A percentile compares a stretch with the other conserved stretches of the same genome.
Evolutionary conservation across 1,140 invertebrate genomes (phyloP).

Genomic region (Polypedilum pembai): DNA sequence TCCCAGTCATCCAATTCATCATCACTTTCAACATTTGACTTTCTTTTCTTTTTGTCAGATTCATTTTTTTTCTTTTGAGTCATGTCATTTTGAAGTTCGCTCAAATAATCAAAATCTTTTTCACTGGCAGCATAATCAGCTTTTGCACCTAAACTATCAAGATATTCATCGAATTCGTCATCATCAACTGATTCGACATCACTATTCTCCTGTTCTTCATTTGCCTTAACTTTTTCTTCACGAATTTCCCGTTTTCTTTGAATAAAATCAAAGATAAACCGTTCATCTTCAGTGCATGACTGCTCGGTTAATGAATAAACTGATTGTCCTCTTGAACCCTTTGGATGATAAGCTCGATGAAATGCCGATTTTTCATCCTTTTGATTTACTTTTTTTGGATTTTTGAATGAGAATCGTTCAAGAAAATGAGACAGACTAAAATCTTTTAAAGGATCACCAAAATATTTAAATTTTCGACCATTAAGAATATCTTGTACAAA

Average conservation of each 20-base stretch:
- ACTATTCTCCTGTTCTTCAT: conserved; percentile 33
- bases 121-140: conserved; percentile 37
- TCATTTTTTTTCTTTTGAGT: conserved; percentile 33
- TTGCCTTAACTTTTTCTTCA: conserved; percentile 33
- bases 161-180: conserved; percentile 63
- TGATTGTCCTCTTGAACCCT: conserved; percentile 37
- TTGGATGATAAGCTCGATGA: conserved; percentile 33
- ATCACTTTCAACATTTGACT: conserved; percentile 42
- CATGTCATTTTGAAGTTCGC: conserved; percentile 47
- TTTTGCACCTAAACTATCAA: conserved; percentile 54
- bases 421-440: conserved; percentile 83
- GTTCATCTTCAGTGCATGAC: conserved; percentile 41
- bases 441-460: conserved; percentile 87
- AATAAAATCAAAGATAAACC: conserved; percentile 42
- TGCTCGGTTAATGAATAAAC: conserved; percentile 37
- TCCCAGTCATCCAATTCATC: conserved; percentile 42
- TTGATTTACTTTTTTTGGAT: conserved; percentile 70
- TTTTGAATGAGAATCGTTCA: conserved; percentile 92
- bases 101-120: conserved; percentile 52
- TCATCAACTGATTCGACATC: conserved; percentile 42
- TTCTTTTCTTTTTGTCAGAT: conserved; percentile 43
- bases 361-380: conserved; percentile 39
- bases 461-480: conserved; percentile 68
- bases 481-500: conserved; percentile 78
- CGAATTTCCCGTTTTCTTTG: conserved; percentile 40